Evolutionary conservation across 2,888 invertebrate species (phyloP).

Genomic region (Torymus auratus): DNA sequence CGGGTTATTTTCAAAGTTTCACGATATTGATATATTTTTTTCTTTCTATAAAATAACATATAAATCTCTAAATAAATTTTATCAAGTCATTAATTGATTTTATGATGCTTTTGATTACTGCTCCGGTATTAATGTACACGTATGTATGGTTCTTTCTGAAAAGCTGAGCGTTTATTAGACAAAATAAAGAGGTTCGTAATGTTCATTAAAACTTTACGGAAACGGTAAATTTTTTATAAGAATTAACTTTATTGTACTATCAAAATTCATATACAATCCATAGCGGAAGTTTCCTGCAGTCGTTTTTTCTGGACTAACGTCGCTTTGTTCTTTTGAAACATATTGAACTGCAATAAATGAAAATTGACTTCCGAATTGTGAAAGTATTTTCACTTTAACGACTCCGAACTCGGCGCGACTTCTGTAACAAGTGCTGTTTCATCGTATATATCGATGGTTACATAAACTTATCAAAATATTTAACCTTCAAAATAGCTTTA

Average conservation of each 20-base stretch:
- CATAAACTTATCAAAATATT: neutral
- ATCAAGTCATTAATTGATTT: no score
- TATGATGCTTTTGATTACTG: no score
- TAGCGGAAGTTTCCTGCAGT: constrained; percentile 14
- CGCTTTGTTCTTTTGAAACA: constrained; percentile 23
- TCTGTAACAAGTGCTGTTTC: constrained; percentile 2
- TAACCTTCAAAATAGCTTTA: neutral
- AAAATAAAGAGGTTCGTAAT: no score
- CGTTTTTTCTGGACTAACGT: constrained; percentile 1
- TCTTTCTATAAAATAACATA: neutral
- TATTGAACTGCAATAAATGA: constrained; percentile 28
- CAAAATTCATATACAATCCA: neutral
- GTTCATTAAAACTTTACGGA: no score
- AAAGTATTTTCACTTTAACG: constrained; percentile 51
- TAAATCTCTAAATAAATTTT: neutral
- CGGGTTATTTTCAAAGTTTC: no score
- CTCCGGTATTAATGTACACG: no score
- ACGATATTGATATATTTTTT: neutral
- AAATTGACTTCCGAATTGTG: constrained; percentile 45
- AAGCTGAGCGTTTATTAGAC: no score
- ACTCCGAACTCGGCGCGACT: neutral
- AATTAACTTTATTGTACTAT: neutral
- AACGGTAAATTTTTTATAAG: no score
- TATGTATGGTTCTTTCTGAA: no score
- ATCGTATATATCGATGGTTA: neutral